Evolutionary conservation across 2,797 vertebrate genomes (phyloP).

Genomic region (Sarcophilus harrisii): DNA sequence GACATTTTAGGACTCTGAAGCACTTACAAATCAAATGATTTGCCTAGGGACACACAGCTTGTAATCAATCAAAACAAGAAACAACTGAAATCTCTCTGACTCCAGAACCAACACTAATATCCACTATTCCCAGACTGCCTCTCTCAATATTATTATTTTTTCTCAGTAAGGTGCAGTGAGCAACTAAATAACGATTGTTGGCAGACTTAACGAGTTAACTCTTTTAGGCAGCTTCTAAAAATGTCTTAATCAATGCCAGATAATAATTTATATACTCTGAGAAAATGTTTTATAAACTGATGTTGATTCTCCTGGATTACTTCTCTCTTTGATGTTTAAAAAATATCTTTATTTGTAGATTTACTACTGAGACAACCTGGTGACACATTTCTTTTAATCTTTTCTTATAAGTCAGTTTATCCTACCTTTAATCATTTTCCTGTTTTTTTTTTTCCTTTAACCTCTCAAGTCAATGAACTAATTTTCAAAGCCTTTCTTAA

Average conservation of each 20-base stretch:
- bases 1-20: not conserved
- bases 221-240: not conserved
- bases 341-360: slow-evolving; percentile 25
- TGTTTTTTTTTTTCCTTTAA: not conserved
- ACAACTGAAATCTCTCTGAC: not conserved
- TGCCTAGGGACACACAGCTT: not conserved
- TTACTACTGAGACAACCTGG: slow-evolving; percentile 15
- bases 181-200: not conserved
- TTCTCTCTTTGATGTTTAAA: not conserved
- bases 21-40: not conserved
- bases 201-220: not conserved
- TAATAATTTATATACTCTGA: not conserved
- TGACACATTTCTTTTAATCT: slow-evolving; percentile 20
- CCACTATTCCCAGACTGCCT: not conserved
- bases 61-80: not conserved
- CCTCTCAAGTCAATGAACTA: slow-evolving; percentile 45
- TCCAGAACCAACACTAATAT: not conserved
- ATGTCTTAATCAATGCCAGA: slow-evolving; percentile 1
- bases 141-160: not conserved
- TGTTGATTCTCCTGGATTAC: slow-evolving; percentile 2
- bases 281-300: slow-evolving; percentile 21
- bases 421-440: slow-evolving; percentile 43
- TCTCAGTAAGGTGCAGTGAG: not conserved
- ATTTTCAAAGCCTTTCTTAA: slow-evolving; percentile 35
- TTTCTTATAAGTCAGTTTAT: slow-evolving; percentile 32